Conservation (phyloP, 2,797 vertebrate genomes). For the Carduelis carduelis region DNA sequence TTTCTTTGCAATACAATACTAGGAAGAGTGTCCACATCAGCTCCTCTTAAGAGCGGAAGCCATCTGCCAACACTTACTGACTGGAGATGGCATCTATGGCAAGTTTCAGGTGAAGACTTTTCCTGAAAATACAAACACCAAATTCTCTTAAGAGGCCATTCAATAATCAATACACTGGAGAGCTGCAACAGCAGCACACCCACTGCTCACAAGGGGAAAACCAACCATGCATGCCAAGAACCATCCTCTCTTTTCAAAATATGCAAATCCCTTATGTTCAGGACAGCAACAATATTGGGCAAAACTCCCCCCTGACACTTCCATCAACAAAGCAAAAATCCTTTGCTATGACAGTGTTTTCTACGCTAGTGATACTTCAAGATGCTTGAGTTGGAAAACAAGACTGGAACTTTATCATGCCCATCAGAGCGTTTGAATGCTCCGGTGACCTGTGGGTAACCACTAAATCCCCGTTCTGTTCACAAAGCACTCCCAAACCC, state of each 20-base stretch:
- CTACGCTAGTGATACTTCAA: neutral
- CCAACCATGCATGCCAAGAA: neutral
- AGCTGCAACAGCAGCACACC: neutral
- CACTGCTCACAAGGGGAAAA: neutral
- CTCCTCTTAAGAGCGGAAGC: constrained; percentile 39
- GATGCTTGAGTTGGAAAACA: neutral
- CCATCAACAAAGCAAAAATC: neutral
- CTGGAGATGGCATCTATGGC: constrained; percentile 26
- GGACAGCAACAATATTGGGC: neutral
- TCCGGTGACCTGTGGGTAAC: neutral
- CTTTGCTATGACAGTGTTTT: neutral
- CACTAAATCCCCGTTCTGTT: neutral
- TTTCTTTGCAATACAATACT: constrained; percentile 63
- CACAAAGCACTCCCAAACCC: neutral
- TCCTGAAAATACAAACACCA: neutral
- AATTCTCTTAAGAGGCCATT: neutral
- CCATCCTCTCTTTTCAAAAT: neutral
- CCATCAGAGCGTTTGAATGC: neutral
- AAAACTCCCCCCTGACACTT: neutral
- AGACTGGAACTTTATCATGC: neutral
- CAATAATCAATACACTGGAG: neutral
- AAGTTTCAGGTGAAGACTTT: constrained; percentile 38
- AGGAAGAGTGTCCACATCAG: constrained; percentile 57
- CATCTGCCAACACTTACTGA: constrained; percentile 48
- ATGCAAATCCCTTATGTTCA: neutral